Base-by-base conservation (phyloP, 2,113 vertebrate genomes). In the Ia io region DNA sequence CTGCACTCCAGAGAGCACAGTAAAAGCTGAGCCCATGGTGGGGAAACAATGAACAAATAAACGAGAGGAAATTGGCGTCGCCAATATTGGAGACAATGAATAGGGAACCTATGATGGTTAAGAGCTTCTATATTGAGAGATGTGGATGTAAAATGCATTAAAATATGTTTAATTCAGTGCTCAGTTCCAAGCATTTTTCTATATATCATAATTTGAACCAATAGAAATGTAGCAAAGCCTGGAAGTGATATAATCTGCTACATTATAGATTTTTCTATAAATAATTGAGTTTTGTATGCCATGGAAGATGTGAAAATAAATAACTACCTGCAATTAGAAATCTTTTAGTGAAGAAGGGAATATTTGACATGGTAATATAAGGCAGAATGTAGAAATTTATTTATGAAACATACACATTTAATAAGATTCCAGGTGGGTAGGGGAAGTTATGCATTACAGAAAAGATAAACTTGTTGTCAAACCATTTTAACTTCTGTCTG, bases 241-340 rank as follows among this genome's bases (percentile, higher is more conserved):
- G 12, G 18, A 18, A 51, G 67, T 77, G 28, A 44, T 91, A 71
- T 67, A 71, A 93, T 16, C n/a, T 85, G 35, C 42, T 89, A 56
- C 2, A 9, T 95, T 89, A n/a, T 51, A 77, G 12, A 44, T 70
- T 76, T 76, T 74, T 53, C 51, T 85, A 5, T 76, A 86, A 92
- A 51, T 80, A 92, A 65, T 32, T 90, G 53, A 73, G 25, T 63
- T 71, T 13, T 77, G 3, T 37, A n/a, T 49, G 11, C 5, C 40
- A 86, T 77, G 67, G 25, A 89, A 56, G 28, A 76, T 74, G 49
- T 92, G 56, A 95, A 95, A 80, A 93, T 49, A 95, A 88, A 56
- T 59, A 84, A 70, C n/a, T 13, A 61, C 2, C 7, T 79, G 59
- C 16, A 63, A 49, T 53, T 42, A 63, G 35, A 18, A 6, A 23